Evolutionary conservation across 1,140 invertebrate genomes (phyloP).

Genomic region (Aricia agestis): DNA sequence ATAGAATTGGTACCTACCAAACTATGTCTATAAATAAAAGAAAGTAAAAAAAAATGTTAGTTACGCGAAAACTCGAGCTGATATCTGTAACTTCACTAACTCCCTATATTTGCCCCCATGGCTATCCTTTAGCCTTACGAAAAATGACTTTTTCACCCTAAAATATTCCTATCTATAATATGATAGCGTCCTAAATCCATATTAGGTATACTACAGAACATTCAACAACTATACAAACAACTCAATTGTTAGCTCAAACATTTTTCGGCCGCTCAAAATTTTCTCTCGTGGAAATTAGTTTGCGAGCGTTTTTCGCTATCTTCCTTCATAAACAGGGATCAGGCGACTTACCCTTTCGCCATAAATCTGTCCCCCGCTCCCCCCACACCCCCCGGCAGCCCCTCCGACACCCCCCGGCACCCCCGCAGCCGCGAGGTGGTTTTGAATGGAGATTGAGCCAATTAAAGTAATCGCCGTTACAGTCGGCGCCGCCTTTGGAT

Average conservation of each 20-base stretch:
- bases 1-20: too few relatives aligned
- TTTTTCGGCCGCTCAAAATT: not conserved
- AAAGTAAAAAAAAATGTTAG: too few relatives aligned
- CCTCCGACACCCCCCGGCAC: not conserved
- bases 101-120: too few relatives aligned
- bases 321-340: slow-evolving; percentile 74
- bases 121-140: too few relatives aligned
- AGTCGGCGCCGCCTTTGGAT: slow-evolving; percentile 75
- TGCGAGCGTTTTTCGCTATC: slow-evolving; percentile 54
- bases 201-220: too few relatives aligned
- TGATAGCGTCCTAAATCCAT: too few relatives aligned
- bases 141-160: too few relatives aligned
- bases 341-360: slow-evolving; percentile 65
- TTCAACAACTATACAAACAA: too few relatives aligned
- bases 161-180: too few relatives aligned
- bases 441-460: slow-evolving; percentile 78
- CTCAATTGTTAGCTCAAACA: not conserved
- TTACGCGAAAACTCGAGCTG: too few relatives aligned
- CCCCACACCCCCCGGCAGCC: slow-evolving; percentile 20
- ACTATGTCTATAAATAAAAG: too few relatives aligned
- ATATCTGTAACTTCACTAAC: too few relatives aligned
- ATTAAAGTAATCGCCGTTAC: slow-evolving; percentile 78
- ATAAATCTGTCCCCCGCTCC: slow-evolving; percentile 57
- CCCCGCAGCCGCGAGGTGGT: slow-evolving; percentile 56
- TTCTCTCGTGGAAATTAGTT: slow-evolving; percentile 21